These are phyloP conservation scores for Halyomorpha halys DNA, from an alignment of 1,140 invertebrate species.

Conservation along the genomic window DNA sequence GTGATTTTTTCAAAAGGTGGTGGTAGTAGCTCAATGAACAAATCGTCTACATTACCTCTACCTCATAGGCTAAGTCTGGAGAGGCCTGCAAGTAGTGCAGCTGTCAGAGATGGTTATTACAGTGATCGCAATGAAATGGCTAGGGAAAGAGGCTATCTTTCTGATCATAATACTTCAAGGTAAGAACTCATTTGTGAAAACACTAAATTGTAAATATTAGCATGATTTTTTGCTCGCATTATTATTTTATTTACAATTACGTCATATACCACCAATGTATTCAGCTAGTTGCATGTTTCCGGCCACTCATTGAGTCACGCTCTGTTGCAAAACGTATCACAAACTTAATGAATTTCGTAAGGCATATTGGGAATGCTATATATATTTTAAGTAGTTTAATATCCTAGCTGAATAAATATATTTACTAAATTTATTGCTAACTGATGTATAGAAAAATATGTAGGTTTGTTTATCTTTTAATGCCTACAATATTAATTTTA, in stretches of 20 bases:
- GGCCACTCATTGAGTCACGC: background rate
- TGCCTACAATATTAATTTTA: no score
- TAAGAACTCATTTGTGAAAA: conserved; percentile 3
- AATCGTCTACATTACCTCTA: conserved; percentile 60
- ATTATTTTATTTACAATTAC: no score
- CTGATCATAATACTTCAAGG: conserved; percentile 62
- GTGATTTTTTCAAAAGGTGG: background rate
- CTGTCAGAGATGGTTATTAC: conserved; percentile 69
- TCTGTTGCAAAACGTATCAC: background rate
- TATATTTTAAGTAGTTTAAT: no score
- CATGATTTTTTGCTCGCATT: no score
- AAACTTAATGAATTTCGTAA: no score
- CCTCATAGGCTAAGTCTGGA: conserved; percentile 49
- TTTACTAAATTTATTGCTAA: no score
- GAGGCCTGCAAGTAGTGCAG: conserved; percentile 36
- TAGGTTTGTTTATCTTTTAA: no score
- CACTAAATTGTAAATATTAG: no score
- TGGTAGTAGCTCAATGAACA: conserved; percentile 41
- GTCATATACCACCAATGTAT: no score
- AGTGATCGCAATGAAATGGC: conserved; percentile 74
- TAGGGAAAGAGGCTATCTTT: conserved; percentile 66
- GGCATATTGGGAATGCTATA: no score
- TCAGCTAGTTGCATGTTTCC: background rate
- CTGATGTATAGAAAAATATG: no score
- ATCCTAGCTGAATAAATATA: no score